phyloP scores from a whole-genome alignment of 1,140 invertebrate species.

The Ectropis grisescens region DNA sequence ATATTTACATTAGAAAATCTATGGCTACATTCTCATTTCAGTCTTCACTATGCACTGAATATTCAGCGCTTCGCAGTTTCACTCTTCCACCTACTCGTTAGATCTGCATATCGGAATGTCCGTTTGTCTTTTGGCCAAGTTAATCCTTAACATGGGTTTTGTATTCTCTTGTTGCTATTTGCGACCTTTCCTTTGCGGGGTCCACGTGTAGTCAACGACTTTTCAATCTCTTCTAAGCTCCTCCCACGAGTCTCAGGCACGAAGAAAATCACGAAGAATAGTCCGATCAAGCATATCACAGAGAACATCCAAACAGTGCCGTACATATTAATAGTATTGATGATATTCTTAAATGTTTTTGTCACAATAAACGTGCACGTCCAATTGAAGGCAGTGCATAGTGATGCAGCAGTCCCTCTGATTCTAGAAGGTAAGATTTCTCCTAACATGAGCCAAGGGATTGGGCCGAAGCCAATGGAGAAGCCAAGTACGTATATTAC shows the following conservation, averaged over 20 bases:
- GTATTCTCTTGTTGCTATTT: slow-evolving; percentile 30
- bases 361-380: slow-evolving; percentile 91
- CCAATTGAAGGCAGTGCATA: slow-evolving; percentile 92
- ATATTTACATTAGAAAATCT: slow-evolving; percentile 11
- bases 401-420: slow-evolving; percentile 84
- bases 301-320: slow-evolving; percentile 90
- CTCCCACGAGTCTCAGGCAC: slow-evolving; percentile 94
- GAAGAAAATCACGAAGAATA: slow-evolving; percentile 84
- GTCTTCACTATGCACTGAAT: slow-evolving; percentile 50
- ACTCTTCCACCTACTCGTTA: slow-evolving; percentile 8
- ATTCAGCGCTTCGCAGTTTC: slow-evolving; percentile 13
- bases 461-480: slow-evolving; percentile 91
- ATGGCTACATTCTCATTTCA: slow-evolving; percentile 61
- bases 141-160: slow-evolving; percentile 42
- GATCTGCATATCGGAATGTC: slow-evolving; percentile 22
- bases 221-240: slow-evolving; percentile 91
- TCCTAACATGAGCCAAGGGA: slow-evolving; percentile 96
- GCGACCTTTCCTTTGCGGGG: slow-evolving; percentile 28
- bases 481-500: slow-evolving; percentile 91
- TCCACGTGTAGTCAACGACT: slow-evolving; percentile 78
- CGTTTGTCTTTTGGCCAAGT: slow-evolving; percentile 7
- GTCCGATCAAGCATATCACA: slow-evolving; percentile 77
- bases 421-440: slow-evolving; percentile 88
- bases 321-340: slow-evolving; percentile 74
- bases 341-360: slow-evolving; percentile 85